Percentiles rank a stretch among this genome's conserved stretches.
These are phyloP conservation scores for Sparidentex hasta DNA, from an alignment of 2,797 vertebrate genomes.

Conservation along the genomic window DNA sequence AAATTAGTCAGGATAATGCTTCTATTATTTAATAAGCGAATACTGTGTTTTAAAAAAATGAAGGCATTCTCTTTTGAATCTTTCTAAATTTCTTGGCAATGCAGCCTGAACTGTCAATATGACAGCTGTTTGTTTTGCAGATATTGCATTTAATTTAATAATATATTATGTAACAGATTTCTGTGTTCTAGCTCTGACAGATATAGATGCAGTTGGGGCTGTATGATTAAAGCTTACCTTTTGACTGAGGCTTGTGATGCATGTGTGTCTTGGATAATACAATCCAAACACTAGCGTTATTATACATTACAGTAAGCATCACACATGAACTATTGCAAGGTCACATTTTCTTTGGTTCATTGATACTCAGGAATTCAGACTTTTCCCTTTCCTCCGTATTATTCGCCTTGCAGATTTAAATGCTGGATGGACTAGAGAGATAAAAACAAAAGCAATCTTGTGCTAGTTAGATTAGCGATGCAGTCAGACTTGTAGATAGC, in stretches of 20 bases:
- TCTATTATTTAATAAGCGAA: constrained; percentile 8
- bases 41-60: not conserved
- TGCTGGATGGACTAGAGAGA: no score
- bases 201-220: not conserved
- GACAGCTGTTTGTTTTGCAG: constrained; percentile 2
- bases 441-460: not conserved
- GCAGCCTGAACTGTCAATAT: not conserved
- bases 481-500: not conserved
- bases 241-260: not conserved
- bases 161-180: constrained; percentile 1
- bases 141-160: not conserved
- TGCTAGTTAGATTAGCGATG: not conserved
- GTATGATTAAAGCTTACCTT: not conserved
- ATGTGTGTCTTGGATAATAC: not conserved
- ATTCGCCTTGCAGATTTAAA: not conserved
- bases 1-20: constrained; percentile 6
- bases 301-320: not conserved
- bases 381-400: not conserved
- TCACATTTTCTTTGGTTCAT: not conserved
- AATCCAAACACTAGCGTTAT: not conserved
- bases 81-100: not conserved
- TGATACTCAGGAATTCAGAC: not conserved
- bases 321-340: not conserved
- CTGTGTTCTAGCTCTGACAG: not conserved
- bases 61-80: not conserved